Evolutionary conservation across 2,113 vertebrate species (phyloP).

Genomic region (Paralichthys olivaceus): DNA sequence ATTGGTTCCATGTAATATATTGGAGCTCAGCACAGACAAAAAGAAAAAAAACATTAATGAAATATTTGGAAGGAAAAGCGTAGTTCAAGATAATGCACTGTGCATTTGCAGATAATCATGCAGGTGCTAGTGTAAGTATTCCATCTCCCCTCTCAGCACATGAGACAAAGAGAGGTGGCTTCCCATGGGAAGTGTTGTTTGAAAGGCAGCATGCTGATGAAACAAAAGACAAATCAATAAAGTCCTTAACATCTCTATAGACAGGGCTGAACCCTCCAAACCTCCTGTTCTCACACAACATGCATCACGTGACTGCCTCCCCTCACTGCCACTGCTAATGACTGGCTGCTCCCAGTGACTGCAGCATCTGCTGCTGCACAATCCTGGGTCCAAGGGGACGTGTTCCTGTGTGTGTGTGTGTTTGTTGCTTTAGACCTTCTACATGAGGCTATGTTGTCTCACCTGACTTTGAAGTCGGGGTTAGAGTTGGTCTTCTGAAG

Average conservation of each 20-base stretch:
- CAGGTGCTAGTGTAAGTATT: background rate
- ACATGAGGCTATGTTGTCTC: background rate
- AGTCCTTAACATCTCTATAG: background rate
- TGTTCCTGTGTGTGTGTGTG: too few species aligned
- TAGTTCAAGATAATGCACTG: background rate
- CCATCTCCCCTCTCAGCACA: background rate
- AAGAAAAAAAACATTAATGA: too few species aligned
- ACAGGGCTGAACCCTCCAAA: background rate
- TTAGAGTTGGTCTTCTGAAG: background rate
- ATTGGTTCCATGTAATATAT: too few species aligned
- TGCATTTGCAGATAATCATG: slow-evolving; percentile 7
- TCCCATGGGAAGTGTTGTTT: background rate
- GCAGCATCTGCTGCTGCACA: too few species aligned
- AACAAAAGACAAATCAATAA: slow-evolving; percentile 35
- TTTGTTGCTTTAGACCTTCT: background rate
- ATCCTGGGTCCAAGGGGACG: too few species aligned
- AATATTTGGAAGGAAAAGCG: too few species aligned
- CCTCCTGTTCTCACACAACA: background rate
- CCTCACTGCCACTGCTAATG: too few species aligned
- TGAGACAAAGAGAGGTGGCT: slow-evolving; percentile 1
- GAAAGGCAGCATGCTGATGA: slow-evolving; percentile 6
- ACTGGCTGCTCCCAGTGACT: too few species aligned
- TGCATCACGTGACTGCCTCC: background rate
- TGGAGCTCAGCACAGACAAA: too few species aligned
- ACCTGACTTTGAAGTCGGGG: background rate